Conservation (phyloP, 2,113 vertebrate species). For the Notothenia coriiceps region DNA sequence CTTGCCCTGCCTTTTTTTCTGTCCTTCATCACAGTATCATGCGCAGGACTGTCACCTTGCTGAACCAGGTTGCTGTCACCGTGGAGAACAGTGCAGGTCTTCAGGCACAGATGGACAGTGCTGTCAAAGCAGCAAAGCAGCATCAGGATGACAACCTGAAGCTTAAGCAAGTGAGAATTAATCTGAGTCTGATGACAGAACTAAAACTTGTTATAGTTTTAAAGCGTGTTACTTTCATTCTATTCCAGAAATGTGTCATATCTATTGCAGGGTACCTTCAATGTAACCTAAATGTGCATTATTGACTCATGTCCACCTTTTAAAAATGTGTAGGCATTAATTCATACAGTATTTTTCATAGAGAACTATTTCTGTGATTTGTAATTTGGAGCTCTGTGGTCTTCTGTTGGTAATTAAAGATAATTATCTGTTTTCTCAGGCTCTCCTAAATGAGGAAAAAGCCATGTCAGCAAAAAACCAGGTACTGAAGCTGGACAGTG, state of each 20-base stretch:
- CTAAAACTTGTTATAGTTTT: background rate
- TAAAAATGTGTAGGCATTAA: background rate
- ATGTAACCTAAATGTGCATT: background rate
- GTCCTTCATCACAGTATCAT: constrained; percentile 77
- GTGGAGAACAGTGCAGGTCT: constrained; percentile 81
- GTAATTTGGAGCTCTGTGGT: background rate
- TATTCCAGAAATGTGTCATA: background rate
- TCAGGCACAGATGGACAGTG: constrained; percentile 87
- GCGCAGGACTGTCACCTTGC: constrained; percentile 89
- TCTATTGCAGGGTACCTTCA: background rate
- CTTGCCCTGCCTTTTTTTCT: background rate
- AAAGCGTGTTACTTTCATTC: background rate
- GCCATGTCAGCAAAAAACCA: constrained; percentile 73
- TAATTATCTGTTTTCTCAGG: constrained; percentile 72
- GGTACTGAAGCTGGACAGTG: constrained; percentile 84
- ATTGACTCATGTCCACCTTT: background rate
- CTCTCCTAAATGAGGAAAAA: constrained; percentile 80
- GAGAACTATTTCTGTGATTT: constrained; percentile 3
- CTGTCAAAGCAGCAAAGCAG: constrained; percentile 87
- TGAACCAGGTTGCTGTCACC: constrained; percentile 89
- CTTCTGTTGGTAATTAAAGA: constrained; percentile 5
- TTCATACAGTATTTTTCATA: background rate
- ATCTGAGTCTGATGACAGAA: background rate
- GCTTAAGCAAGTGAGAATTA: constrained; percentile 86
- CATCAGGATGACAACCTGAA: constrained; percentile 89